phyloP scores from a whole-genome alignment of 2,888 invertebrate species.

The Steromphala cineraria region DNA sequence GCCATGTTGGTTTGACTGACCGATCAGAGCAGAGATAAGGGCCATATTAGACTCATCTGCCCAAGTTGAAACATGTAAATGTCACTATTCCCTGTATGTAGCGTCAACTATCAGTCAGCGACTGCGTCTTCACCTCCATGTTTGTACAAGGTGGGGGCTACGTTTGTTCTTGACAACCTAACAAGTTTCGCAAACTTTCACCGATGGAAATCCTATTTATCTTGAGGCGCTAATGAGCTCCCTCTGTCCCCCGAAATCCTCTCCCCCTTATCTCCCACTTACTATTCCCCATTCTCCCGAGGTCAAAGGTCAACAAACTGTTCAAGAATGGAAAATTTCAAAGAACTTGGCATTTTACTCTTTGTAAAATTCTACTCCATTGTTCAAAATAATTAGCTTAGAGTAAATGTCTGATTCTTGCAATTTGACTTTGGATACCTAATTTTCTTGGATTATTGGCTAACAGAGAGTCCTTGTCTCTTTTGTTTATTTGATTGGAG shows the following conservation, averaged over 20 bases:
- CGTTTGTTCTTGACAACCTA: slow-evolving; percentile 12
- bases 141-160: background rate
- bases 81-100: background rate
- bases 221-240: background rate
- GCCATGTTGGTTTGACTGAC: no score
- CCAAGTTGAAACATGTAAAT: background rate
- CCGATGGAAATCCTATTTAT: background rate
- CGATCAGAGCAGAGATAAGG: background rate
- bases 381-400: no score
- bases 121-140: background rate
- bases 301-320: background rate
- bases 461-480: no score
- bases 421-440: no score
- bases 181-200: background rate
- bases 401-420: no score
- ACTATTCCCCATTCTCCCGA: background rate
- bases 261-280: slow-evolving; percentile 20
- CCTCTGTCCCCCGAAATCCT: slow-evolving; percentile 22
- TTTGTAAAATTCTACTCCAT: no score
- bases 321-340: no score
- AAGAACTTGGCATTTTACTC: no score
- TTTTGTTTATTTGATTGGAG: no score
- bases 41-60: background rate
- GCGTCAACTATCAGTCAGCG: background rate
- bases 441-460: no score